Evolutionary conservation across 2,888 invertebrate genomes (phyloP), one percentile per base, ranked within the genome.

Genomic region (Agrotis puta): DNA sequence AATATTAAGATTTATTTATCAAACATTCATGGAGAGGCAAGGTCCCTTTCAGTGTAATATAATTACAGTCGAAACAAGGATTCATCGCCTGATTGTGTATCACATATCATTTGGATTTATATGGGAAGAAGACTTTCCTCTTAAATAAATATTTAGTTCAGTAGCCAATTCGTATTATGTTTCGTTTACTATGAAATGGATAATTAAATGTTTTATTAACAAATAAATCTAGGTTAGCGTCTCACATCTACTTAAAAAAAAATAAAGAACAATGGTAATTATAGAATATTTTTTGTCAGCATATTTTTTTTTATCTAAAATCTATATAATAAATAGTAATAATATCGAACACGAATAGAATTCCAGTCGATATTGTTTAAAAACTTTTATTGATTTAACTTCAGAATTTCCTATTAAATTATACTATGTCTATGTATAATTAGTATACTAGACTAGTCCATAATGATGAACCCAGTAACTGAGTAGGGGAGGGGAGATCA

Each of bases 61-160:
- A 70, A 67, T 58, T 16, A 58, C 1, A 64, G 18, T 18, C 20
- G n/a, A 59, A 20, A 57, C 24, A 71, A 69, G 68, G 68, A 53
- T 77, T 81, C 69, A 48, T 54, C 27, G 7, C 11, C 20, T n/a
- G 20, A 58, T 45, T 53, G 50, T 48, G n/a, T 76, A 74, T 74
- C 80, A 62, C 33, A 59, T 83, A 75, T 69, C 77, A 68, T 69
- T 63, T 45, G 9, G 13, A 59, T n/a, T 27, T 27, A 27, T 27
- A 45, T 39, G 0, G 33, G 1, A 24, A 54, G 50, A 47, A 53
- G 16, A 77, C n/a, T n/a, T n/a, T n/a, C n/a, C n/a, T 77, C 48
- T 24, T 7, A 33, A 33, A 33, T 33, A 33, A 33, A 33, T 7
- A 33, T 7, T 33, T 33, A 7, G 33, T 33, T 33, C 6, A 33